Evolutionary conservation across 1,140 invertebrate species (phyloP).

Genomic region (Drosophila melanica): DNA sequence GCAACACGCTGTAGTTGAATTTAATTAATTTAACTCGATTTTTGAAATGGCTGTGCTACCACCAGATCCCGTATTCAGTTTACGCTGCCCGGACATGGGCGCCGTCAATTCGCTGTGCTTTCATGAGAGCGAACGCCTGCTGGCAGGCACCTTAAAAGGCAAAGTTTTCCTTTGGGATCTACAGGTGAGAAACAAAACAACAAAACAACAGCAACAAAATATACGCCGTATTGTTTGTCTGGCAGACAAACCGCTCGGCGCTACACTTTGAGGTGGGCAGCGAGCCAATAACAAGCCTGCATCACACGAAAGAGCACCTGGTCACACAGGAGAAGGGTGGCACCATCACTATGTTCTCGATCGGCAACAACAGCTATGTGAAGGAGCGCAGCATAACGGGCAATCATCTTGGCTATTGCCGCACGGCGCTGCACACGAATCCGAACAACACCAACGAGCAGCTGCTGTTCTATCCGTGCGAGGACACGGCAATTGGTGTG

Average conservation of each 20-base stretch:
- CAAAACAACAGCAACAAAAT: slow-evolving; percentile 12
- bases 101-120: slow-evolving; percentile 88
- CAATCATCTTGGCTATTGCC: slow-evolving; percentile 88
- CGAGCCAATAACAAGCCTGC: slow-evolving; percentile 72
- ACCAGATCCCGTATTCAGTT: slow-evolving; percentile 88
- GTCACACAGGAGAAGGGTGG: slow-evolving; percentile 90
- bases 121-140: slow-evolving; percentile 87
- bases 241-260: slow-evolving; percentile 75
- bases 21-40: no score
- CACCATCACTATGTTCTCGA: slow-evolving; percentile 87
- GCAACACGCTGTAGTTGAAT: no score
- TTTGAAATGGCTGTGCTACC: slow-evolving; percentile 37
- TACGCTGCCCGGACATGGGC: slow-evolving; percentile 88
- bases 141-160: slow-evolving; percentile 88
- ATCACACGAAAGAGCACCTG: slow-evolving; percentile 84
- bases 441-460: slow-evolving; percentile 85
- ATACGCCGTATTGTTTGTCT: slow-evolving; percentile 7
- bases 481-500: slow-evolving; percentile 87
- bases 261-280: slow-evolving; percentile 74
- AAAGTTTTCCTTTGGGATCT: slow-evolving; percentile 89
- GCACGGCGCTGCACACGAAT: slow-evolving; percentile 85
- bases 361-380: slow-evolving; percentile 86
- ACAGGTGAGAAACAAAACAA: slow-evolving; percentile 85
- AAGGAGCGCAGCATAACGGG: slow-evolving; percentile 85
- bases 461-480: slow-evolving; percentile 87